Percentiles rank a stretch among this genome's conserved stretches.
Conservation (phyloP, 2,888 invertebrate species). For the Phragmatobia fuliginosa region DNA sequence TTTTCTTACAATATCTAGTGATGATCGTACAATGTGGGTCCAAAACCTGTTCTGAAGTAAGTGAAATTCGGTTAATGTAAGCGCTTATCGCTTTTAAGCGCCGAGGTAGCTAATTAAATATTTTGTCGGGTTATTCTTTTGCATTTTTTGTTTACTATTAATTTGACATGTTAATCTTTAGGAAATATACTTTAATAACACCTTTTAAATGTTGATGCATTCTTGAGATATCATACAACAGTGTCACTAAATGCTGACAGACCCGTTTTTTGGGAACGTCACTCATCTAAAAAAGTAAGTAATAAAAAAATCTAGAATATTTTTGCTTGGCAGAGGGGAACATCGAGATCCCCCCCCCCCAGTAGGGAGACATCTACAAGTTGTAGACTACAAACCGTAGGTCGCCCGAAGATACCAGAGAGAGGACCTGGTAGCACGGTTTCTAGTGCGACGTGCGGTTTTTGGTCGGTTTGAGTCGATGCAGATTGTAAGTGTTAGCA, state of each 20-base stretch:
- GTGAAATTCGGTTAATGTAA: conserved; percentile 62
- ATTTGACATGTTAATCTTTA: conserved; percentile 60
- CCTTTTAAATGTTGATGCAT: conserved; percentile 11
- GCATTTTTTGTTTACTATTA: conserved; percentile 54
- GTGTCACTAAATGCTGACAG: neutral
- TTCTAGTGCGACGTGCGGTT: too few species aligned
- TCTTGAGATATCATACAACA: neutral
- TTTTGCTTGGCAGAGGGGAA: too few species aligned
- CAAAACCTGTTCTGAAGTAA: conserved; percentile 44
- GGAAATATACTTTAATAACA: conserved; percentile 30
- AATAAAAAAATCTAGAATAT: neutral
- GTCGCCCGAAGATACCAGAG: too few species aligned
- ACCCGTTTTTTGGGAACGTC: neutral
- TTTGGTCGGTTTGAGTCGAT: too few species aligned
- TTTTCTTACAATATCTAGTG: conserved; percentile 26
- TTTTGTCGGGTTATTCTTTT: conserved; percentile 45
- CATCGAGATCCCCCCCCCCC: too few species aligned
- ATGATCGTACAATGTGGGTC: conserved; percentile 11
- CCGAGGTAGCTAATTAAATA: conserved; percentile 56
- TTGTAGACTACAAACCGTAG: too few species aligned
- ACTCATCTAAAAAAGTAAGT: neutral
- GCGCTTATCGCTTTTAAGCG: conserved; percentile 50
- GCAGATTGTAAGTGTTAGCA: too few species aligned
- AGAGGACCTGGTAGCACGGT: too few species aligned
- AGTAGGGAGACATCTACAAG: too few species aligned